Conservation (phyloP, 2,888 invertebrate genomes). For the Strigamia transsilvanica region DNA sequence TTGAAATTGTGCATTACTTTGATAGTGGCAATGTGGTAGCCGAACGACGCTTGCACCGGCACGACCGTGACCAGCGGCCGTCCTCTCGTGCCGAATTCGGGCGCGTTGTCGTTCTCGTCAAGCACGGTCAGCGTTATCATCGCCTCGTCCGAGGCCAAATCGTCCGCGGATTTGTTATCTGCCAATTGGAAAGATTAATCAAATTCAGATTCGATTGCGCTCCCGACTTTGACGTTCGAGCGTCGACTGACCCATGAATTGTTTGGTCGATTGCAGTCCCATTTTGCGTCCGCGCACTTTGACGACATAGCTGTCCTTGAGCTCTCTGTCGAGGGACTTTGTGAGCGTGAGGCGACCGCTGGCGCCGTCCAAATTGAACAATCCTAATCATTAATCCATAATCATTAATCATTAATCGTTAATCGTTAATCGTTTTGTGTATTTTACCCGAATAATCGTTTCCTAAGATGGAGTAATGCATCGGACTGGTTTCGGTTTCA, state of each 20-base stretch:
- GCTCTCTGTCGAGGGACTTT: conserved; percentile 78
- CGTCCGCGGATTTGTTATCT: conserved; percentile 25
- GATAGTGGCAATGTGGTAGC: conserved; percentile 79
- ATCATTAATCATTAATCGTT: background rate
- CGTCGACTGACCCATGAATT: conserved; percentile 34
- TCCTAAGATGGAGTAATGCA: conserved; percentile 60
- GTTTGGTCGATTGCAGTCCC: background rate
- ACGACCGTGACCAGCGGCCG: conserved; percentile 83
- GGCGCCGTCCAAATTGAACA: conserved; percentile 78
- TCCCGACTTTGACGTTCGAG: too few species aligned
- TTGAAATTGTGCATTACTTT: conserved; percentile 66
- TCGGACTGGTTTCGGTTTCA: conserved; percentile 61
- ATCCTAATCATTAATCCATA: conserved; percentile 65
- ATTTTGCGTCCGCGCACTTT: conserved; percentile 60
- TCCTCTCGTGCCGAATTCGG: conserved; percentile 77
- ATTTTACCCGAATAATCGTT: conserved; percentile 59
- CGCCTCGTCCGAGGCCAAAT: conserved; percentile 72
- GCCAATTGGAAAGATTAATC: background rate
- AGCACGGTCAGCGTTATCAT: conserved; percentile 79
- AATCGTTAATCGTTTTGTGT: too few species aligned
- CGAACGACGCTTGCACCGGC: conserved; percentile 81
- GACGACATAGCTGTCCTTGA: conserved; percentile 72
- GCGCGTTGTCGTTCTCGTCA: conserved; percentile 85
- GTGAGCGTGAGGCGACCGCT: conserved; percentile 80
- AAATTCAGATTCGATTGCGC: too few species aligned